phyloP scores from a whole-genome alignment of 2,113 vertebrate species.

The Corvus hawaiiensis region DNA sequence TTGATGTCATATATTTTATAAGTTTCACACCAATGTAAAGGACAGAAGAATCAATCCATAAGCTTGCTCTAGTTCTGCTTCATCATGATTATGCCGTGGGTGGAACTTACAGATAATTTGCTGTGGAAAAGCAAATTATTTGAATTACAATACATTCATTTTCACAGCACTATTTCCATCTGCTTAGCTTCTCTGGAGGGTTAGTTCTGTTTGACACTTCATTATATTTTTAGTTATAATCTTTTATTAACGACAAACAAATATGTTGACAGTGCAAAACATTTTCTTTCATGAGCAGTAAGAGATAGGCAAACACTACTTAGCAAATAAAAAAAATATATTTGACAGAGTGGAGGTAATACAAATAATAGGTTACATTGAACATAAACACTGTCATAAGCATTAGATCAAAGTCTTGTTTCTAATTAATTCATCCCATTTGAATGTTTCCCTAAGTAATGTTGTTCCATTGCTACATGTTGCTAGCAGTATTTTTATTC shows the following conservation, averaged over 20 bases:
- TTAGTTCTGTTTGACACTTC: slow-evolving; percentile 44
- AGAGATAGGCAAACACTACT: not conserved
- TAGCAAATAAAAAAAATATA: not conserved
- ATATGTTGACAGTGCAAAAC: slow-evolving; percentile 46
- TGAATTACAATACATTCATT: slow-evolving; percentile 23
- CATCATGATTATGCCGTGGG: not conserved
- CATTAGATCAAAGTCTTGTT: slow-evolving; percentile 48
- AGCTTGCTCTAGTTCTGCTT: not conserved
- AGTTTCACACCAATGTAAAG: not conserved
- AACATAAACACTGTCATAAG: slow-evolving; percentile 38
- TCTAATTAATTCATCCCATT: slow-evolving; percentile 46
- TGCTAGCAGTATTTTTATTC: slow-evolving; percentile 6
- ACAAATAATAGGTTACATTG: slow-evolving; percentile 35
- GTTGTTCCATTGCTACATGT: not conserved
- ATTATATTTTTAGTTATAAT: slow-evolving; percentile 62
- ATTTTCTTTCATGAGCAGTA: slow-evolving; percentile 10
- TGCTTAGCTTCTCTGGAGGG: slow-evolving; percentile 39
- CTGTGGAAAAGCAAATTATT: not conserved
- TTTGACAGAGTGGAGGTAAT: slow-evolving; percentile 24
- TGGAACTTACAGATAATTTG: not conserved
- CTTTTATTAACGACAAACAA: slow-evolving; percentile 53
- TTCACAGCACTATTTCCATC: slow-evolving; percentile 8
- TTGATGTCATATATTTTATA: not conserved
- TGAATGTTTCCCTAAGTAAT: slow-evolving; percentile 23
- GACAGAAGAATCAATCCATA: not conserved